These are phyloP conservation scores for Phataginus tetradactyla DNA, from an alignment of 2,797 vertebrate species.

Conservation along the genomic window DNA sequence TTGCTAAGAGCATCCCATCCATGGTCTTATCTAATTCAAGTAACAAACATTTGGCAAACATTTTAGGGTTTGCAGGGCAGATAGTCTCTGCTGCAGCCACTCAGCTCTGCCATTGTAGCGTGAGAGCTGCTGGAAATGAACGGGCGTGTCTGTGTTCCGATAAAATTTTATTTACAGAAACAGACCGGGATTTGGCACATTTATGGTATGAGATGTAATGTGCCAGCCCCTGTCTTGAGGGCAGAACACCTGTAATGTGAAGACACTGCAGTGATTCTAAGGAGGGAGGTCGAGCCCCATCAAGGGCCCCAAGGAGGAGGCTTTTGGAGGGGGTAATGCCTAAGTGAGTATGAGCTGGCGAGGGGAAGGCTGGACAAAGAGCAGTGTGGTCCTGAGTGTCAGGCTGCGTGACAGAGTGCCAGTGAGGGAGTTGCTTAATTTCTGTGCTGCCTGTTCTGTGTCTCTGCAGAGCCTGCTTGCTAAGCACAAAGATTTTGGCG, in stretches of 20 bases:
- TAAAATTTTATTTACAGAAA: background rate
- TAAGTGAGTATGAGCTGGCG: rapidly evolving
- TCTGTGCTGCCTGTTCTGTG: background rate
- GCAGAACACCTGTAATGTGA: background rate
- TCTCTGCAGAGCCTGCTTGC: constrained; percentile 88
- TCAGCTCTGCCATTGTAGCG: rapidly evolving
- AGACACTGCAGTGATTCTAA: background rate
- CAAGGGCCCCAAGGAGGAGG: background rate
- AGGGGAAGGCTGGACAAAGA: background rate
- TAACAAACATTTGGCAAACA: background rate
- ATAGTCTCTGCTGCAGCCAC: rapidly evolving
- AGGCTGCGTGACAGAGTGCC: rapidly evolving
- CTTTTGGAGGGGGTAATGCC: background rate
- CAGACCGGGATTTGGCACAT: background rate
- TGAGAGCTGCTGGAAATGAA: background rate
- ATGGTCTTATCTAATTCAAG: background rate
- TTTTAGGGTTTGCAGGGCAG: background rate
- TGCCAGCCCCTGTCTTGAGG: background rate
- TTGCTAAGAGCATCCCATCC: background rate
- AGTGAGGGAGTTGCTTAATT: rapidly evolving
- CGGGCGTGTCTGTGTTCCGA: rapidly evolving
- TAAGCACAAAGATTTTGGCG: constrained; percentile 91
- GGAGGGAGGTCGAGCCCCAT: background rate
- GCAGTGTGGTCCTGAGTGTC: background rate
- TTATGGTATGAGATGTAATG: background rate